Evolutionary conservation across 92 coral and sea anemone species (phyloP).

Genomic region (Actinostola sp.): DNA sequence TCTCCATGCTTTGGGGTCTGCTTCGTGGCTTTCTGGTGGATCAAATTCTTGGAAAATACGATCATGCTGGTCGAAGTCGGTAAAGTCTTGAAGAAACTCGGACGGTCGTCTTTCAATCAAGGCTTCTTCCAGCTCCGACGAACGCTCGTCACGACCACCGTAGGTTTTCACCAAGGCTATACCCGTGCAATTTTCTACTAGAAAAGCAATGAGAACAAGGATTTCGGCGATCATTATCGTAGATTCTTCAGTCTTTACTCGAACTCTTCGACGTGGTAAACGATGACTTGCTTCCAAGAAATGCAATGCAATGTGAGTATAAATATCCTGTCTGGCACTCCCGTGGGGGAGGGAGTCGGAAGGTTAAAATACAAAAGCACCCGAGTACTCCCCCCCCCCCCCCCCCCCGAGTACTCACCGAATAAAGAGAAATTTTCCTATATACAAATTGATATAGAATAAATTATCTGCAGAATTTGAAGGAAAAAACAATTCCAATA

Average conservation of each 20-base stretch:
- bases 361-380: too few relatives aligned
- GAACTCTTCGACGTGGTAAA: too few relatives aligned
- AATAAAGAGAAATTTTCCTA: too few relatives aligned
- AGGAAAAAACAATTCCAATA: too few relatives aligned
- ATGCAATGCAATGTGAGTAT: too few relatives aligned
- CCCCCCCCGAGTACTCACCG: too few relatives aligned
- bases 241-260: neutral
- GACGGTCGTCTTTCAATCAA: neutral
- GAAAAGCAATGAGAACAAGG: slow-evolving; percentile 5
- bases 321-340: too few relatives aligned
- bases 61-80: slow-evolving; percentile 45
- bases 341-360: too few relatives aligned
- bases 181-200: slow-evolving; percentile 24
- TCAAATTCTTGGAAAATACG: slow-evolving; percentile 64
- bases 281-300: neutral
- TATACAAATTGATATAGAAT: too few relatives aligned
- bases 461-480: too few relatives aligned
- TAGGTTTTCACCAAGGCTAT: neutral
- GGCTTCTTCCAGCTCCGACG: slow-evolving; percentile 3
- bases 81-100: slow-evolving; percentile 29
- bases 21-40: slow-evolving; percentile 15
- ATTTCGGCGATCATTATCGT: slow-evolving; percentile 18
- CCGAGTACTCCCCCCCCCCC: too few relatives aligned
- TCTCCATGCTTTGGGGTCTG: slow-evolving; percentile 58
- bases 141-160: neutral